Evolutionary conservation across 2,113 vertebrate species (phyloP).

Genomic region (Fulmarus glacialis): DNA sequence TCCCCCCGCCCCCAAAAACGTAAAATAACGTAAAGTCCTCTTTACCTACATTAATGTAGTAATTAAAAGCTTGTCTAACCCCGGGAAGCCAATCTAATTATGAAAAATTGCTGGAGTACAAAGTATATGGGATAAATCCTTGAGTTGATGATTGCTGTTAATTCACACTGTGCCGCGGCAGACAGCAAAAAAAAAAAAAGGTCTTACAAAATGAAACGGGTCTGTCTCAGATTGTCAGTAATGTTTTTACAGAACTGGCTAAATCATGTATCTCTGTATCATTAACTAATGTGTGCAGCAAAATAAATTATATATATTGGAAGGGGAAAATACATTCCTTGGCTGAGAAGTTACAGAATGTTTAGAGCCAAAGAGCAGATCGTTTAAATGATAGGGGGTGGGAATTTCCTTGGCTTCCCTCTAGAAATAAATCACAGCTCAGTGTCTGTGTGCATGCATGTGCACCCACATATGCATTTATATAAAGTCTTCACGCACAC

Average conservation of each 20-base stretch:
- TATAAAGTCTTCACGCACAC: background rate
- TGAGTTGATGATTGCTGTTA: background rate
- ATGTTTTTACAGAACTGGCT: background rate
- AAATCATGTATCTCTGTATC: background rate
- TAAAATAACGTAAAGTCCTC: background rate
- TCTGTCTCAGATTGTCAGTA: background rate
- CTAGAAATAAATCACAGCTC: constrained; percentile 43
- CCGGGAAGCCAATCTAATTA: background rate
- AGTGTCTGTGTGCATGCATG: background rate
- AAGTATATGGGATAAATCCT: background rate
- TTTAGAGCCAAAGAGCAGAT: constrained; percentile 24
- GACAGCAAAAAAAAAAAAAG: background rate
- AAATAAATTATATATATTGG: constrained; percentile 41
- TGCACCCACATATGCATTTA: background rate
- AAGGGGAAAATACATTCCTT: constrained; percentile 44
- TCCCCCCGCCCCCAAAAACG: accelerated
- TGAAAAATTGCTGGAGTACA: background rate
- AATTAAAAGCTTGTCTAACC: background rate
- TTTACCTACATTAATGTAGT: background rate
- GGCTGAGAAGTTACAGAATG: constrained; percentile 27
- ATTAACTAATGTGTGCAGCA: constrained; percentile 40
- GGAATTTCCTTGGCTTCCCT: constrained; percentile 62
- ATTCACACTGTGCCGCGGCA: background rate
- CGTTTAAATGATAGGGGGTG: constrained; percentile 29
- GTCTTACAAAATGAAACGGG: background rate